phyloP scores from a whole-genome alignment of 1,140 invertebrate species.

The Hyles vespertilio region DNA sequence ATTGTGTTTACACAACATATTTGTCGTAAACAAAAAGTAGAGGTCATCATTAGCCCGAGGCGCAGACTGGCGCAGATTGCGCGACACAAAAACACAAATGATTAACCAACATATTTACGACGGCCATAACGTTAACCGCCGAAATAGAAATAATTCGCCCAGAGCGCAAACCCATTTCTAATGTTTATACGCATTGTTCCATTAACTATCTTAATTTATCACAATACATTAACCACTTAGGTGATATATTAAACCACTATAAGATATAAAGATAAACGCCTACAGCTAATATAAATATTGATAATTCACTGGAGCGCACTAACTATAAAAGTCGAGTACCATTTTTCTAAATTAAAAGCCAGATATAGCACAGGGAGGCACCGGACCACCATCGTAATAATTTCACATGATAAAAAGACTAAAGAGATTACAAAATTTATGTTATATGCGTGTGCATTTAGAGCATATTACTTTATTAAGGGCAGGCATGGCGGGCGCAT shows the following conservation, averaged over 20 bases:
- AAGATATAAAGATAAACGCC: slow-evolving; percentile 46
- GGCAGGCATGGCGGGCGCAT: slow-evolving; percentile 56
- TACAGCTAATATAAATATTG: slow-evolving; percentile 56
- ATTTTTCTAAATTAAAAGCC: slow-evolving; percentile 68
- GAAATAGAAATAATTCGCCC: too few species aligned
- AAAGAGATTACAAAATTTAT: slow-evolving; percentile 62
- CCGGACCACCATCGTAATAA: slow-evolving; percentile 65
- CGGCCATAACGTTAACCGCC: too few species aligned
- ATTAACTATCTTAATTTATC: too few species aligned
- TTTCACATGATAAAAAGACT: slow-evolving; percentile 67
- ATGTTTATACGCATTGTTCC: too few species aligned
- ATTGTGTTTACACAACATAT: slow-evolving; percentile 53
- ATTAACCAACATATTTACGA: too few species aligned
- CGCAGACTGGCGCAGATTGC: neutral
- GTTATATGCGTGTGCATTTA: slow-evolving; percentile 70
- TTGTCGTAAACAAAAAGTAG: slow-evolving; percentile 36
- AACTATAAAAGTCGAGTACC: slow-evolving; percentile 42
- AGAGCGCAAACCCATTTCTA: too few species aligned
- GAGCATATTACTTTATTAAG: slow-evolving; percentile 74
- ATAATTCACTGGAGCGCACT: slow-evolving; percentile 38
- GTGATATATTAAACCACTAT: slow-evolving; percentile 21
- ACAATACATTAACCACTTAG: too few species aligned
- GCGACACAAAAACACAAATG: too few species aligned
- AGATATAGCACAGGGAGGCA: slow-evolving; percentile 44
- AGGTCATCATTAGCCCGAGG: neutral